A percentile compares a stretch with the other conserved stretches of the same genome.
phyloP scores from a whole-genome alignment of 2,113 vertebrate species.

The Gallinago paraguaiae region DNA sequence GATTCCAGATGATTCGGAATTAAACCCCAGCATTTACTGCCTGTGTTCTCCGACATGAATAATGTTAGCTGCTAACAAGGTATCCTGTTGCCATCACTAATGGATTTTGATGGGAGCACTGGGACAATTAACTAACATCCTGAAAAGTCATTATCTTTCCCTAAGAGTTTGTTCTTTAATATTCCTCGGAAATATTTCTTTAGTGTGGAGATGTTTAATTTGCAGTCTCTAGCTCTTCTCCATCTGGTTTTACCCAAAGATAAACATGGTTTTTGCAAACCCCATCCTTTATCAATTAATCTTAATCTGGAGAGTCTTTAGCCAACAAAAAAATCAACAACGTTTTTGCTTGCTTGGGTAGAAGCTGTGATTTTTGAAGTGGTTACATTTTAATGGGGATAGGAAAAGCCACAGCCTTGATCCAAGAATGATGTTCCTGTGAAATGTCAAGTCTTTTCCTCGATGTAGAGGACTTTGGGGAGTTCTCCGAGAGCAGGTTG shows the following conservation, averaged over 20 bases:
- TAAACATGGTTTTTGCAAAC: background rate
- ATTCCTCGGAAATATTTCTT: background rate
- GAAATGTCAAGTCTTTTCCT: background rate
- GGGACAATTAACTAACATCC: slow-evolving; percentile 21
- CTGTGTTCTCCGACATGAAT: background rate
- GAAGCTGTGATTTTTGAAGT: background rate
- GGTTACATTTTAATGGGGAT: background rate
- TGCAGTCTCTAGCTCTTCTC: background rate
- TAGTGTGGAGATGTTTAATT: background rate
- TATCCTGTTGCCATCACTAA: background rate
- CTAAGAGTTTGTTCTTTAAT: background rate
- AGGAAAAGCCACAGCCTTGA: background rate
- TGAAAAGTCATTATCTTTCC: slow-evolving; percentile 7
- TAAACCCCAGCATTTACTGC: background rate
- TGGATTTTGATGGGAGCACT: slow-evolving; percentile 15
- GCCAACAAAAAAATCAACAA: background rate
- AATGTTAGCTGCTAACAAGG: background rate
- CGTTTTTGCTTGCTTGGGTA: background rate
- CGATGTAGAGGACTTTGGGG: background rate
- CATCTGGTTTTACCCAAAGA: background rate
- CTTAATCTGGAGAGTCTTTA: background rate
- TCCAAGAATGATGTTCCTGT: background rate
- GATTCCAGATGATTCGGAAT: background rate
- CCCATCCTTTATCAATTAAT: background rate
- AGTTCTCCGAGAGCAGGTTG: background rate